Evolutionary conservation across 1,140 invertebrate species (phyloP).

Genomic region (Hestina assimilis): DNA sequence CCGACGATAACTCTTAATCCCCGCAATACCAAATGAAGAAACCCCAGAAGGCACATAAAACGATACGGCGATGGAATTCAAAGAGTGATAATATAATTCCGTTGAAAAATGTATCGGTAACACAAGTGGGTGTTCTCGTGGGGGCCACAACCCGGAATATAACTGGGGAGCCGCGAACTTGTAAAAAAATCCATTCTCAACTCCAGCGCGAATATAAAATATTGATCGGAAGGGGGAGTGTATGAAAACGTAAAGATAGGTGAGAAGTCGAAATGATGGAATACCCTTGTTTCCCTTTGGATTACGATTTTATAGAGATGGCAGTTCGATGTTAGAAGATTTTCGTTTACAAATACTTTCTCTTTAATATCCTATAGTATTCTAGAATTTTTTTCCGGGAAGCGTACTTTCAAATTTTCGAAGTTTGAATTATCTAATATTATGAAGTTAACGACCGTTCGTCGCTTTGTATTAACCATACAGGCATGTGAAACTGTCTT

Average conservation of each 20-base stretch:
- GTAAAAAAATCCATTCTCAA: slow-evolving; percentile 38
- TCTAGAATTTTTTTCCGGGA: background rate
- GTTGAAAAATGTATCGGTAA: slow-evolving; percentile 57
- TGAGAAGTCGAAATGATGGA: slow-evolving; percentile 47
- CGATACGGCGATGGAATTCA: slow-evolving; percentile 22
- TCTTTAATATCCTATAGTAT: too few relatives aligned
- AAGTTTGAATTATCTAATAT: background rate
- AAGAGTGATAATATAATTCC: slow-evolving; percentile 57
- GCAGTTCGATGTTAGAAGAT: background rate
- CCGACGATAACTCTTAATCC: slow-evolving; percentile 10
- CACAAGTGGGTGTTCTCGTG: slow-evolving; percentile 40
- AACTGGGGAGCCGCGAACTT: slow-evolving; percentile 26
- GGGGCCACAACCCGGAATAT: slow-evolving; percentile 46
- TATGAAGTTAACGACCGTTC: background rate
- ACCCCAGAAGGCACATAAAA: slow-evolving; percentile 19
- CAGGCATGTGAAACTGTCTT: too few relatives aligned
- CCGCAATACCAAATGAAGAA: slow-evolving; percentile 9
- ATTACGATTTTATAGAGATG: slow-evolving; percentile 14
- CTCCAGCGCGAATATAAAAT: slow-evolving; percentile 54
- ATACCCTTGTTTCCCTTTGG: slow-evolving; percentile 39
- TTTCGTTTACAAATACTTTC: too few relatives aligned
- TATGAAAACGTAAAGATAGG: slow-evolving; percentile 60
- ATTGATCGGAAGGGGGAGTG: slow-evolving; percentile 59
- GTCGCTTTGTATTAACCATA: too few relatives aligned
- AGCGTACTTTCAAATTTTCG: background rate